These are phyloP conservation scores for Dasypolia templi DNA, from an alignment of 2,888 invertebrate species.

Conservation along the genomic window DNA sequence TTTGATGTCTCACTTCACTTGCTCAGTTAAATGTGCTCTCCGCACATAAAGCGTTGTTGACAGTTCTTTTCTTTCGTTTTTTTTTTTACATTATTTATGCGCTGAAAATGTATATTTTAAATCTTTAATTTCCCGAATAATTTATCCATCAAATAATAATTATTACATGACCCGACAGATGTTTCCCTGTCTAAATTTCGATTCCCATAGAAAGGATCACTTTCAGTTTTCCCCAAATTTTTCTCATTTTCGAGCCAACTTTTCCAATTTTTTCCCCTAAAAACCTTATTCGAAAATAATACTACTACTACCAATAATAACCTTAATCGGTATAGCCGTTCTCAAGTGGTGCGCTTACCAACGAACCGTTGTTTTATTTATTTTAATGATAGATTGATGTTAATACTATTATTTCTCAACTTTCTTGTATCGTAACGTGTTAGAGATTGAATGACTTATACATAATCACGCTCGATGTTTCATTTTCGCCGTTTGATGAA, in stretches of 20 bases:
- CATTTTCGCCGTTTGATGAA: slow-evolving; percentile 16
- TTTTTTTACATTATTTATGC: not conserved
- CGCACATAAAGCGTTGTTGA: not conserved
- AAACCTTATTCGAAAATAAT: not conserved
- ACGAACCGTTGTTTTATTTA: not conserved
- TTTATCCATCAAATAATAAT: not conserved
- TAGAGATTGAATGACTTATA: not conserved
- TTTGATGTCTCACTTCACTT: not conserved
- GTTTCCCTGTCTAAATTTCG: not conserved
- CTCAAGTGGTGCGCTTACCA: not conserved
- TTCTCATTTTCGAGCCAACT: not conserved
- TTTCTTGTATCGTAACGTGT: not conserved
- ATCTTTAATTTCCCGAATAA: too few relatives aligned
- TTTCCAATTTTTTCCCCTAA: not conserved
- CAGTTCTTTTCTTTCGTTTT: not conserved
- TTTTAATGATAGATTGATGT: too few relatives aligned
- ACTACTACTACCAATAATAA: not conserved
- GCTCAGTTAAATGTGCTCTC: slow-evolving; percentile 6
- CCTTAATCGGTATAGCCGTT: not conserved
- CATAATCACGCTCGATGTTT: not conserved
- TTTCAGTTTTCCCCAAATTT: not conserved
- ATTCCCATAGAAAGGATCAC: not conserved
- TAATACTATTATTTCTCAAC: not conserved
- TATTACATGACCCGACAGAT: not conserved
- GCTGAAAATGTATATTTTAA: not conserved